phyloP scores from a whole-genome alignment of 2,113 vertebrate species.

The Hiodon alosoides region DNA sequence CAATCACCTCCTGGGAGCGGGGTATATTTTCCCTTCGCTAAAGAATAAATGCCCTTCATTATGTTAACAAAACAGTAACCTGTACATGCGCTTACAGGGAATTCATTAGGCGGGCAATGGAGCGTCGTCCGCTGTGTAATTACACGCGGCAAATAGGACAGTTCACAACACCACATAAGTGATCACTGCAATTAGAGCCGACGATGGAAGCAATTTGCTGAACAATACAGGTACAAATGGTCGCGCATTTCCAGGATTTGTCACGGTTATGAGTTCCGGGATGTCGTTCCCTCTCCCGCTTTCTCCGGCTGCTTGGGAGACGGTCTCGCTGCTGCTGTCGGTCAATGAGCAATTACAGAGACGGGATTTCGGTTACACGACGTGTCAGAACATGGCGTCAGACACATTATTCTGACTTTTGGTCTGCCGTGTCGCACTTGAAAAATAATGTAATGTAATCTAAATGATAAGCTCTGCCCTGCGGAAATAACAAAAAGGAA shows the following conservation, averaged over 20 bases:
- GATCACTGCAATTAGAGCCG: conserved; percentile 80
- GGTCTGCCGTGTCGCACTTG: too few relatives aligned
- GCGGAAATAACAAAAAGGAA: too few relatives aligned
- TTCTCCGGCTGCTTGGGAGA: neutral
- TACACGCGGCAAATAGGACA: conserved; percentile 76
- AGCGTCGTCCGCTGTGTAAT: conserved; percentile 80
- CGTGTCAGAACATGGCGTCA: too few relatives aligned
- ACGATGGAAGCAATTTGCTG: conserved; percentile 81
- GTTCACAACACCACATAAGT: conserved; percentile 76
- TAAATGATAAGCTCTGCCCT: too few relatives aligned
- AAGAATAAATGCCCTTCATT: conserved; percentile 69
- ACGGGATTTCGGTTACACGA: neutral
- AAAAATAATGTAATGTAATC: too few relatives aligned
- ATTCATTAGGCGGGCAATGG: conserved; percentile 83
- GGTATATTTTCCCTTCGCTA: neutral
- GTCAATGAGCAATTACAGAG: neutral
- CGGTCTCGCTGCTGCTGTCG: neutral
- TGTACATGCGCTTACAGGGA: conserved; percentile 70
- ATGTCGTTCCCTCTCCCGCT: neutral
- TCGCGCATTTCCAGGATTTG: conserved; percentile 66
- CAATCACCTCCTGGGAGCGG: neutral
- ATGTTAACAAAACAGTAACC: conserved; percentile 75
- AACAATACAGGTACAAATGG: conserved; percentile 72
- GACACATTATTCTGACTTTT: too few relatives aligned
- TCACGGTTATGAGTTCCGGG: conserved; percentile 70